Percentiles rank a stretch among this genome's conserved stretches.
These are phyloP conservation scores for Atrichornis clamosus DNA, from an alignment of 2,113 vertebrate species.

Conservation along the genomic window DNA sequence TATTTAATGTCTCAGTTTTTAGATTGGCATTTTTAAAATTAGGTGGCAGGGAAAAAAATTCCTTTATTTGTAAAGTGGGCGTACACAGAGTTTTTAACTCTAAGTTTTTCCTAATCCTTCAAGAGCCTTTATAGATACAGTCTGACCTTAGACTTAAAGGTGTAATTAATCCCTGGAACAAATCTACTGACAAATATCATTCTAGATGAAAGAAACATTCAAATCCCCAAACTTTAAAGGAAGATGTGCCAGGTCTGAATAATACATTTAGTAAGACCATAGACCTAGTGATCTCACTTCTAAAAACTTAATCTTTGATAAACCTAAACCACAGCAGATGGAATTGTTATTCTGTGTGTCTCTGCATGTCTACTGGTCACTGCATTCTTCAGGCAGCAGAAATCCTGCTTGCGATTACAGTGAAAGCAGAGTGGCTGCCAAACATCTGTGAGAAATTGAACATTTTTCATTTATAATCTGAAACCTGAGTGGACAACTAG, in stretches of 20 bases:
- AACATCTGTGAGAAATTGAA: conserved; percentile 61
- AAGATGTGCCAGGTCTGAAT: not conserved
- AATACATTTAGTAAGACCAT: not conserved
- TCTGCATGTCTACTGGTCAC: not conserved
- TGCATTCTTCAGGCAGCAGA: conserved; percentile 15
- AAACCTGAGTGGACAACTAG: conserved; percentile 36
- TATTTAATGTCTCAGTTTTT: not conserved
- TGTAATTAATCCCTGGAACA: not conserved
- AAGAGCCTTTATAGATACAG: not conserved
- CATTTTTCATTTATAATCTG: conserved; percentile 19
- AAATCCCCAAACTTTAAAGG: not conserved
- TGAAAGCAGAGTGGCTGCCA: conserved; percentile 25
- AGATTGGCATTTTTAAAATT: not conserved
- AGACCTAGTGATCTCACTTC: not conserved
- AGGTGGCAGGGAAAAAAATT: not conserved
- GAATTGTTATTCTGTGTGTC: not conserved
- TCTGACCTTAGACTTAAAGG: not conserved
- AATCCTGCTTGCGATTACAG: not conserved
- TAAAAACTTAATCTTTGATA: not conserved
- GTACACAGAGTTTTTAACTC: not conserved
- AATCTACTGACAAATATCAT: not conserved
- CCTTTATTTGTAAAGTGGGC: not conserved
- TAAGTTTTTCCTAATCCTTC: not conserved
- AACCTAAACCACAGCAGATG: not conserved
- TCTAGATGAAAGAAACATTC: not conserved